phyloP scores from a whole-genome alignment of 2,113 vertebrate genomes.

The Phoxinus phoxinus region DNA sequence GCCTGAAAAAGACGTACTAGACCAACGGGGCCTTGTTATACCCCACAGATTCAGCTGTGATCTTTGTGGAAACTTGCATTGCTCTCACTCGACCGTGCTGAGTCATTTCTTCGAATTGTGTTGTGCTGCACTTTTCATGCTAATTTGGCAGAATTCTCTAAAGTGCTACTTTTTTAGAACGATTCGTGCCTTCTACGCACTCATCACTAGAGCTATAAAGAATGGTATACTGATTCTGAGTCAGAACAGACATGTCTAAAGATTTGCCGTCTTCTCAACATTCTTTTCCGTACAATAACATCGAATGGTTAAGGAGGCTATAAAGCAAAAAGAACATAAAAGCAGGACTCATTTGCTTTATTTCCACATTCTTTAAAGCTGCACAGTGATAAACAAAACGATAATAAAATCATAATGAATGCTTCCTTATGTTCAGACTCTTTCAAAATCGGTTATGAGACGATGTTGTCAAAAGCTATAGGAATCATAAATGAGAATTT shows the following conservation, averaged over 20 bases:
- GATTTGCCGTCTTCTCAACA: not conserved
- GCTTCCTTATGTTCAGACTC: not conserved
- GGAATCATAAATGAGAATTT: not conserved
- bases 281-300: not conserved
- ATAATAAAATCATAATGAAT: not conserved
- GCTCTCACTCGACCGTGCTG: not conserved
- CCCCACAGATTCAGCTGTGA: not conserved
- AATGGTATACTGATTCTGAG: not conserved
- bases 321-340: not conserved
- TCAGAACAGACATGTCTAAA: not conserved
- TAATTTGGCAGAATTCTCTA: not conserved
- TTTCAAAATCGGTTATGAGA: not conserved
- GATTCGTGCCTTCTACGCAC: not conserved
- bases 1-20: not conserved
- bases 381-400: not conserved
- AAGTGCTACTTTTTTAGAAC: not conserved
- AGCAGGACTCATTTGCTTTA: not conserved
- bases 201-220: not conserved
- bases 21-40: not conserved
- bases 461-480: not conserved
- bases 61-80: not conserved
- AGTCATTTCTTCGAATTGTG: conserved; percentile 1
- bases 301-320: not conserved
- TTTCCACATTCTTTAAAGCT: not conserved
- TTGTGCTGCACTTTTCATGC: not conserved